Conservation (phyloP, 1,140 invertebrate species). For the Augochlora pura region DNA sequence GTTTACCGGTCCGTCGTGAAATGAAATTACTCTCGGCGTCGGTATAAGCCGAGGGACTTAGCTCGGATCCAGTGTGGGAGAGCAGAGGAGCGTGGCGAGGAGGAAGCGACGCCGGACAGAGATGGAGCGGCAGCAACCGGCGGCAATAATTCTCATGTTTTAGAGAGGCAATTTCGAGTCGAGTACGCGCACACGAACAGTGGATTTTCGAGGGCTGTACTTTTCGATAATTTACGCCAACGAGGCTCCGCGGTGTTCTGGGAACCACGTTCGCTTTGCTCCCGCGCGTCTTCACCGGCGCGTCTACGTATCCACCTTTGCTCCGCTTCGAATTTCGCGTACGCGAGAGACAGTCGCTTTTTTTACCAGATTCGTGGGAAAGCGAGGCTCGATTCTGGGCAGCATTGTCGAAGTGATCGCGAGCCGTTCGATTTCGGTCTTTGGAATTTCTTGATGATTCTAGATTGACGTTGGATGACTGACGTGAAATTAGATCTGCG, state of each 20-base stretch:
- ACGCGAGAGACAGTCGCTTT: background rate
- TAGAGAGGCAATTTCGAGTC: constrained; percentile 59
- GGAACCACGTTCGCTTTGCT: constrained; percentile 35
- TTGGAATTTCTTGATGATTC: too few species aligned
- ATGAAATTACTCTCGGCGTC: constrained; percentile 19
- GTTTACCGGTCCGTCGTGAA: constrained; percentile 15
- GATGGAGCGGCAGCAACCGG: constrained; percentile 19
- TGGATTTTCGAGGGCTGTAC: constrained; percentile 59
- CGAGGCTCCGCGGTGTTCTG: constrained; percentile 45
- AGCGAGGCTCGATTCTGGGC: too few species aligned
- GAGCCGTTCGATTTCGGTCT: too few species aligned
- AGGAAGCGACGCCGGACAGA: constrained; percentile 15
- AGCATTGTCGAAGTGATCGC: too few species aligned
- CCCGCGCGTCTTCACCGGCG: background rate
- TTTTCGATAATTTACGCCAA: constrained; percentile 65
- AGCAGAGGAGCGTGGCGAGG: background rate
- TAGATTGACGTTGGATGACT: too few species aligned
- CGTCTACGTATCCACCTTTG: too few species aligned
- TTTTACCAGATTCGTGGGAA: too few species aligned
- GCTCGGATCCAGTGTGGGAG: background rate
- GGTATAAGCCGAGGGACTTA: constrained; percentile 6
- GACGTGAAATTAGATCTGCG: too few species aligned
- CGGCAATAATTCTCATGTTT: constrained; percentile 66
- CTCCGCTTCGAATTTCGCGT: constrained; percentile 34
- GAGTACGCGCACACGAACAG: constrained; percentile 46